These are phyloP conservation scores for Gasteruption jaculator DNA, from an alignment of 2,888 invertebrate species.

Conservation along the genomic window DNA sequence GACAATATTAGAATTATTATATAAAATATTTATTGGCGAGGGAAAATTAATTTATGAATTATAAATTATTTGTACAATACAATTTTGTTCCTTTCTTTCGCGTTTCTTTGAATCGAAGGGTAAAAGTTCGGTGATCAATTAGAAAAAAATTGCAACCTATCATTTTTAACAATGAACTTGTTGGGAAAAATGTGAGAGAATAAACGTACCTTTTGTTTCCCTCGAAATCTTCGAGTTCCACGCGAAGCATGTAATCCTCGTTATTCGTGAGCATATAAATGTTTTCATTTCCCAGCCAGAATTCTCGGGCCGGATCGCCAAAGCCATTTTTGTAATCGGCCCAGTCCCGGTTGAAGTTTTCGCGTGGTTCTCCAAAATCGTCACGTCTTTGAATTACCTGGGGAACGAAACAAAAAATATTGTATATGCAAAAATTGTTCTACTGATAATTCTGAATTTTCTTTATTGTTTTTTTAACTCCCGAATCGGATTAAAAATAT, in stretches of 20 bases:
- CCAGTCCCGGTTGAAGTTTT: constrained; percentile 91
- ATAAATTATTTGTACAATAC: no score
- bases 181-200: no score
- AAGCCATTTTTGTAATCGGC: constrained; percentile 90
- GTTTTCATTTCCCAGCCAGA: constrained; percentile 91
- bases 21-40: no score
- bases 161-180: background rate
- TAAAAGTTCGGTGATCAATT: no score
- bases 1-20: no score
- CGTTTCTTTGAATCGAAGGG: no score
- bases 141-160: background rate
- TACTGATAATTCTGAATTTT: background rate
- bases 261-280: constrained; percentile 91
- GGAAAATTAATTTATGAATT: no score
- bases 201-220: constrained; percentile 81
- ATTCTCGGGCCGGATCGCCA: constrained; percentile 84
- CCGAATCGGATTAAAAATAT: no score
- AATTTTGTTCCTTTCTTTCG: no score
- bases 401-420: no score
- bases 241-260: constrained; percentile 81
- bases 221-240: constrained; percentile 89
- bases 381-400: constrained; percentile 88
- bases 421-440: background rate
- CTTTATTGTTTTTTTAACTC: no score
- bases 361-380: constrained; percentile 81